A percentile compares a stretch with the other conserved stretches of the same genome.
phyloP scores from a whole-genome alignment of 2,888 invertebrate genomes.

The Microctonus brassicae region DNA sequence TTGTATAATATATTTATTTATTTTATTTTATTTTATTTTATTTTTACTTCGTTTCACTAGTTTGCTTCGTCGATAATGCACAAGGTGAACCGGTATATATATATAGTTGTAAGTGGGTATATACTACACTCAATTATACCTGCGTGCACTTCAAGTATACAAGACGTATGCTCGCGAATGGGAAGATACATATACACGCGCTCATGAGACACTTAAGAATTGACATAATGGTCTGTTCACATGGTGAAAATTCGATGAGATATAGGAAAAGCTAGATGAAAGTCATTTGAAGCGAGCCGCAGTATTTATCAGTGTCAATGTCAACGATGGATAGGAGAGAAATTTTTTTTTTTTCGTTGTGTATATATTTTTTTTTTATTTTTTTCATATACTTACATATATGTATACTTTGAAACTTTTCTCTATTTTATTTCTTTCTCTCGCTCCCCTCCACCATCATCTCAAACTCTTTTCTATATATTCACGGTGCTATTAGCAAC shows the following conservation, averaged over 20 bases:
- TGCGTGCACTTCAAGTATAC: slow-evolving; percentile 34
- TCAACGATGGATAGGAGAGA: not conserved
- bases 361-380: too few species aligned
- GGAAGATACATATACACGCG: not conserved
- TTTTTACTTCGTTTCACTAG: slow-evolving; percentile 11
- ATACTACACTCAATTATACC: slow-evolving; percentile 49
- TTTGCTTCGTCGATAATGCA: slow-evolving; percentile 31
- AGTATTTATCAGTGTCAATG: slow-evolving; percentile 20
- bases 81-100: slow-evolving; percentile 43
- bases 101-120: not conserved
- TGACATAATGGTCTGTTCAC: slow-evolving; percentile 6
- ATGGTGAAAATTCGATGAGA: slow-evolving; percentile 13
- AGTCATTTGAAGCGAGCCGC: slow-evolving; percentile 6
- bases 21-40: too few species aligned
- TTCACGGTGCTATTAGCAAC: not conserved
- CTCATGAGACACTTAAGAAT: not conserved
- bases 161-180: slow-evolving; percentile 25
- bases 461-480: not conserved
- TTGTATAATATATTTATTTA: slow-evolving; percentile 18
- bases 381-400: too few species aligned
- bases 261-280: slow-evolving; percentile 9
- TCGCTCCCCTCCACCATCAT: not conserved
- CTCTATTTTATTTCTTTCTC: not conserved
- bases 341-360: not conserved
- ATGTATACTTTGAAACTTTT: too few species aligned